Evolutionary conservation across 2,797 vertebrate genomes (phyloP).

Genomic region (Notoglanidium macrostoma): DNA sequence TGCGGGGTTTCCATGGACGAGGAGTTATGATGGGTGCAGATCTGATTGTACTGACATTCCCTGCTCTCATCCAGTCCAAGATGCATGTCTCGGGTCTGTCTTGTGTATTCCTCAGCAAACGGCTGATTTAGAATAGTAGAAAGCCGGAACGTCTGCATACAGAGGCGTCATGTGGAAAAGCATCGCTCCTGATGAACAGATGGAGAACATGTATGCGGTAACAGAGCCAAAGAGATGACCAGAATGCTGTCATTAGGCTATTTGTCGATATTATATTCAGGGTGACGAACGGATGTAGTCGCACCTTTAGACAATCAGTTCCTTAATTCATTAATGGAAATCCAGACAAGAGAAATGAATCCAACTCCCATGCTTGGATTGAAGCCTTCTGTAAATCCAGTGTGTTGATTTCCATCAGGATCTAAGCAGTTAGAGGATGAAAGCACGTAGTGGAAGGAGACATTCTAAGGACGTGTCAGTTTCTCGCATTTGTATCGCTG

Average conservation of each 20-base stretch:
- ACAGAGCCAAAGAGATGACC: neutral
- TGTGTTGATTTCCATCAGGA: slow-evolving; percentile 21
- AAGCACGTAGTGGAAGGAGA: neutral
- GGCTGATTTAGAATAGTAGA: slow-evolving; percentile 1
- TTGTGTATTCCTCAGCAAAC: slow-evolving; percentile 19
- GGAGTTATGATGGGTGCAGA: slow-evolving; percentile 86
- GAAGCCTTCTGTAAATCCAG: slow-evolving; percentile 48
- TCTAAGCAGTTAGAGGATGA: neutral
- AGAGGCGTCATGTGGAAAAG: slow-evolving; percentile 18
- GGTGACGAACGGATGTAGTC: neutral
- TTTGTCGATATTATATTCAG: neutral
- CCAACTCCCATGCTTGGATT: slow-evolving; percentile 36
- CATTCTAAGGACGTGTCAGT: neutral
- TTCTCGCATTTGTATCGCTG: neutral
- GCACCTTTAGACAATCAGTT: neutral
- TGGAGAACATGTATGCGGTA: neutral
- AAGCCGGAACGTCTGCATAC: slow-evolving; percentile 13
- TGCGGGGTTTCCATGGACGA: slow-evolving; percentile 86
- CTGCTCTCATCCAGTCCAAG: slow-evolving; percentile 81
- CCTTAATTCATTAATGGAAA: neutral
- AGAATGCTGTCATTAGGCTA: neutral
- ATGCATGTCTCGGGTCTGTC: slow-evolving; percentile 70
- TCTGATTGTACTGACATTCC: slow-evolving; percentile 90
- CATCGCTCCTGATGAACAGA: slow-evolving; percentile 18
- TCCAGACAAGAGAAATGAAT: slow-evolving; percentile 16